Base-by-base conservation (phyloP, 2,797 vertebrate species). In the Harpagifer antarcticus region DNA sequence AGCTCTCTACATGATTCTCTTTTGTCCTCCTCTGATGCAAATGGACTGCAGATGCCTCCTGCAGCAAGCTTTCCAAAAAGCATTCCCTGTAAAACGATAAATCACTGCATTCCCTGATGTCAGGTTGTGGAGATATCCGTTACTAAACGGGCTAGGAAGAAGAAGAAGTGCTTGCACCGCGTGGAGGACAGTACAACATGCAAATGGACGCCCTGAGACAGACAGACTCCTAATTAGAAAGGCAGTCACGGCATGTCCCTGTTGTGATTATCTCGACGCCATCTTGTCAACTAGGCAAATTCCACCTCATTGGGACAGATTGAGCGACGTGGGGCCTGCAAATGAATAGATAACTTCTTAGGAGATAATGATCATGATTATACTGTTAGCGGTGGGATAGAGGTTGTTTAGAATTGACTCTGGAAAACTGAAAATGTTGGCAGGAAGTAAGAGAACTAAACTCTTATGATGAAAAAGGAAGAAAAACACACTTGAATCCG, bases 271-370 rank as follows among this genome's bases (percentile, higher is more conserved):
- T 90, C 88, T 89, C 79, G 55, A 76, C 79, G 62, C 62, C 87
- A 91, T 93, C 90, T 91, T 91, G 91, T 92, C 88, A 83, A 58
- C 82, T 78, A 82, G 87, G 78, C 89, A 89, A 73, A 89, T 88
- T 89, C 82, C 80, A 75, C 82, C 87, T 90, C 83, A 58, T 50
- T 52, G 82, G 83, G 84, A 79, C 73, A 81, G 84, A 88, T 73
- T 78, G 81, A 88, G 83, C 49, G 63, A 78, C 13, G 45, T 45
- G 11, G 66, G 64, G 68, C 72, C 83, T 83, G 77, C 68, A 79
- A 82, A 85, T 88, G 85, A 88, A 90, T 65, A 88, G 88, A 92
- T 84, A 84, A 57, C 61, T 83, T 86, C 75, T 83, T 76, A 56
- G 63, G 55, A 86, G 88, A 92, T 89, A 90, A 90, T 83, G 76